Evolutionary conservation across 2,888 invertebrate species (phyloP).

Genomic region (Troglohyphantes excavatus): DNA sequence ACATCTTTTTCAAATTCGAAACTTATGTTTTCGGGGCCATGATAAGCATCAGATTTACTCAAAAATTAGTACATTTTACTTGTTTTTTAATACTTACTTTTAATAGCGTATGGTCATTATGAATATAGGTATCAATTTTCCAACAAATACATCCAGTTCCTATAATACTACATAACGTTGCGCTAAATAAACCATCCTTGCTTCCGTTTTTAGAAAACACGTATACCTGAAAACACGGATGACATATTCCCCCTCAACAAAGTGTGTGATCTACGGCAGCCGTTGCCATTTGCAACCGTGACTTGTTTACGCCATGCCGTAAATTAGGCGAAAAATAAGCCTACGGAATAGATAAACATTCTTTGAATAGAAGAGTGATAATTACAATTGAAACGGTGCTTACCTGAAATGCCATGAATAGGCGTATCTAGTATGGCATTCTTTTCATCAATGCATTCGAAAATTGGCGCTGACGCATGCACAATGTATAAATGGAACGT

Average conservation of each 20-base stretch:
- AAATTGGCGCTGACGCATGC: background rate
- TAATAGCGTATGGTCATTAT: no score
- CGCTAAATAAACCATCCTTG: no score
- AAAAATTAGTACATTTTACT: no score
- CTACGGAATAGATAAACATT: background rate
- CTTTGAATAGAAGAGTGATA: background rate
- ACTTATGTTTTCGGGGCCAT: no score
- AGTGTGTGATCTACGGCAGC: background rate
- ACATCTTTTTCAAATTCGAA: no score
- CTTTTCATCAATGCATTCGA: background rate
- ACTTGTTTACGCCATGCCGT: slow-evolving; percentile 24
- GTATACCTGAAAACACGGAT: no score
- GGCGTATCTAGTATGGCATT: background rate
- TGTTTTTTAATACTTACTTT: no score
- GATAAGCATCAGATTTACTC: no score
- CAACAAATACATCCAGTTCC: no score
- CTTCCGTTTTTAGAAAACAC: no score
- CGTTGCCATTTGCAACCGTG: background rate
- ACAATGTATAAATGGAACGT: background rate
- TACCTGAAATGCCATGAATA: background rate
- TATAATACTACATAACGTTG: no score
- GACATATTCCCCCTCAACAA: background rate
- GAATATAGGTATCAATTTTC: no score
- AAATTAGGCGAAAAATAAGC: slow-evolving; percentile 2
- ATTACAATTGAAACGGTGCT: background rate